phyloP scores from a whole-genome alignment of 1,140 invertebrate genomes.

The Steinernema feltiae region DNA sequence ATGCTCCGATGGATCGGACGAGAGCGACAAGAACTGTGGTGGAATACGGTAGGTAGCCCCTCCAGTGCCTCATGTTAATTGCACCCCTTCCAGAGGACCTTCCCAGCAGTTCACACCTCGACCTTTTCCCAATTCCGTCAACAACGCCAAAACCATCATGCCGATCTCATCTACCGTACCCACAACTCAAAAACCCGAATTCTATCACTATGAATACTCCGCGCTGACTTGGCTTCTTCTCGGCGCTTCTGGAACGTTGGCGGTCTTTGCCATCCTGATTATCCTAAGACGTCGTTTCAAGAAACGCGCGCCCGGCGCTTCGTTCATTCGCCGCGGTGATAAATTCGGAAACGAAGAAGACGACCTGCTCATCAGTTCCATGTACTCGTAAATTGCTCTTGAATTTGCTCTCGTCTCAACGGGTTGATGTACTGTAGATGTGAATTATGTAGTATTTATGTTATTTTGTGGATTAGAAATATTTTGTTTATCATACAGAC shows the following conservation, averaged over 20 bases:
- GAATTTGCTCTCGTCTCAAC: too few relatives aligned
- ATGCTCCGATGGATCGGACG: constrained; percentile 82
- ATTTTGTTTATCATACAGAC: too few relatives aligned
- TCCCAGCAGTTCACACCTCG: background rate
- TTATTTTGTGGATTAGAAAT: too few relatives aligned
- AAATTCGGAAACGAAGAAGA: constrained; percentile 33
- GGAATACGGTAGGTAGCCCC: background rate
- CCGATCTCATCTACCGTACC: background rate
- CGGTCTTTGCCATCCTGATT: constrained; percentile 10
- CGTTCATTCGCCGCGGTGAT: constrained; percentile 19
- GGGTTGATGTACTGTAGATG: too few relatives aligned
- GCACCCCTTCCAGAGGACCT: constrained; percentile 4
- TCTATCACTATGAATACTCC: background rate
- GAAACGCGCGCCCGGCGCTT: constrained; percentile 17
- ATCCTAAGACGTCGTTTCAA: constrained; percentile 19
- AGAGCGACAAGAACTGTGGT: constrained; percentile 63
- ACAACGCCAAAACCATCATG: constrained; percentile 1
- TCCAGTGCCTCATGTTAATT: background rate
- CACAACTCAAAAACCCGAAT: constrained; percentile 1
- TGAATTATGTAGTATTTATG: too few relatives aligned
- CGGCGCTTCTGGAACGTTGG: constrained; percentile 17
- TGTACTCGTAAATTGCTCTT: constrained; percentile 34
- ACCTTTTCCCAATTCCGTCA: background rate
- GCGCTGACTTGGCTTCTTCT: constrained; percentile 17
- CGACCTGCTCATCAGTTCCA: constrained; percentile 36